phyloP scores from a whole-genome alignment of 2,113 vertebrate species.

The Rhinolophus ferrumequinum region DNA sequence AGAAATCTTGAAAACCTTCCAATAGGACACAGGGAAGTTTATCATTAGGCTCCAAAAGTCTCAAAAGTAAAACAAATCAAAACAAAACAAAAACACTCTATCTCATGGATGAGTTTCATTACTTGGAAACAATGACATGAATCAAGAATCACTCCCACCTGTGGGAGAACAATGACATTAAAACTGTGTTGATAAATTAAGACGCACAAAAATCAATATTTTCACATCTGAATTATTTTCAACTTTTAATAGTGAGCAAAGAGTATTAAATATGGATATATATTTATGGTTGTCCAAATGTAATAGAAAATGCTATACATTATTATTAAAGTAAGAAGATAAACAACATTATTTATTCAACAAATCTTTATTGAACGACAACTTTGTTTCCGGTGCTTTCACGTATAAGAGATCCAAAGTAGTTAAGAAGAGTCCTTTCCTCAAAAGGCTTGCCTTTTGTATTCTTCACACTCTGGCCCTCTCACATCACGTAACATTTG shows the following conservation, averaged over 20 bases:
- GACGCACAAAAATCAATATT: slow-evolving; percentile 1
- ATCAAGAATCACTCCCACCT: slow-evolving; percentile 4
- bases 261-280: slow-evolving; percentile 9
- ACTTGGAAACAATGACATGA: neutral
- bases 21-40: neutral
- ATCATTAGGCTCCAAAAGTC: neutral
- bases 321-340: slow-evolving; percentile 24
- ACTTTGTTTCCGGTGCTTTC: neutral
- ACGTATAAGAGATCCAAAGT: neutral
- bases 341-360: slow-evolving; percentile 35
- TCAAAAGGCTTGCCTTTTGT: neutral
- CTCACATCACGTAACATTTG: neutral
- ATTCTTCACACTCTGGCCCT: neutral
- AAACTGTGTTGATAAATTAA: slow-evolving; percentile 40
- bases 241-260: slow-evolving; percentile 31
- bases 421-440: neutral
- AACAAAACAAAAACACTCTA: neutral
- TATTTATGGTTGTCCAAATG: neutral
- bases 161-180: neutral
- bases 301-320: slow-evolving; percentile 22
- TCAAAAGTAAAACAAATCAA: neutral
- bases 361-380: neutral
- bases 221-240: slow-evolving; percentile 24
- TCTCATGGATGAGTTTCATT: neutral
- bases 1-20: slow-evolving; percentile 46